Base-by-base conservation (phyloP, 2,888 invertebrate species). In the Tipula confusa region DNA sequence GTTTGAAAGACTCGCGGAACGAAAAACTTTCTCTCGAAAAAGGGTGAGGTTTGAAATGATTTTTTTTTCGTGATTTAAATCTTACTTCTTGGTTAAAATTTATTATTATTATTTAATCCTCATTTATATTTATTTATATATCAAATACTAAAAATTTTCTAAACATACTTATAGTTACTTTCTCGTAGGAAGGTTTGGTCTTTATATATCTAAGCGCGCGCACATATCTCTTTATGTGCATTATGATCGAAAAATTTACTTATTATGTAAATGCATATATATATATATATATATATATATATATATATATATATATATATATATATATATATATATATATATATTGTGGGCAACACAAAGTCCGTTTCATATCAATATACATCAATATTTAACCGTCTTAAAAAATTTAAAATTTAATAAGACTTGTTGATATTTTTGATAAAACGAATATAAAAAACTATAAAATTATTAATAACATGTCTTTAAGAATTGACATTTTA, bases 11-110 rank as follows among this genome's bases (percentile, higher is more conserved):
- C 64, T 64, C n/a, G 9, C 36, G 7, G 24, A 64, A 64, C 64
- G 64, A 64, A 1, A 64, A 64, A 64, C 64, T 64, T 64, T 64
- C 64, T 64, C 64, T 64, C 9, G 24, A 64, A 64, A 64, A 64
- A 64, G 64, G 64, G 64, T 64, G 64, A 64, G 64, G 64, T 64
- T 24, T 64, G 64, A 64, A 64, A 13, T 24, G 24, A 24, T 24
- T 64, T 64, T 43, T 43, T 64, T 64, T n/a, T n/a, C n/a, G n/a
- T 64, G 64, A 64, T 64, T 64, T 64, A 64, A 64, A 64, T 64
- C 64, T 64, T 13, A 2, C 24, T 64, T 64, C 64, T 64, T 24
- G 64, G 24, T 64, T 64, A 24, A 64, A 64, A 64, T 24, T 64
- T 64, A 64, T 64, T 64, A 24, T 64, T 64, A 64, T 64, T 64